Base-by-base conservation (phyloP, 1,140 invertebrate genomes). In the Pseudomyrmex sp. region DNA sequence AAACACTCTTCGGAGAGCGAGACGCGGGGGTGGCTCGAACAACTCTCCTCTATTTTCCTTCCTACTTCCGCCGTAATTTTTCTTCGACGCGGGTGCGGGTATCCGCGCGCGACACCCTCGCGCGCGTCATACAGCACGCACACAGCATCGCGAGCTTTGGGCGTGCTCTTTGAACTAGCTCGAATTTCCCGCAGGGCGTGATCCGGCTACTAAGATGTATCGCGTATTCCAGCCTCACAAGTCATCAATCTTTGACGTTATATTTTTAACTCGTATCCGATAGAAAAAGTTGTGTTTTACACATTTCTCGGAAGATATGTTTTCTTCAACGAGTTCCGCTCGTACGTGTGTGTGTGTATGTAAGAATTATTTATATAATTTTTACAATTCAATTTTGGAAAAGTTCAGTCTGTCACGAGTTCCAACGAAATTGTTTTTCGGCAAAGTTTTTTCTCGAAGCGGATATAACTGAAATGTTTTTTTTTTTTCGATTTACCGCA, bases 1-100 rank as follows among this genome's bases (percentile, higher is more conserved):
- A 93, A 93, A 93, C 91, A 92, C 91, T 93, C 89, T 79, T 79
- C 74, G 66, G 35, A 80, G 74, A 84, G 75, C 82, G 72, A 66
- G 75, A 44, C 52, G 68, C 35, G 26, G 59, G 44, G 62, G 48
- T 15, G 58, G 74, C 61, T 8, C 79, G 63, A 59, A 10, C 82
- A 62, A 66, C 84, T 76, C 80, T 86, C 65, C 74, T 63, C 61
- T 20, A 62, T 69, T 61, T 79, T 44, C 61, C 52, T 66, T 23
- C 35, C 62, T n/a, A 35, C 70, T 58, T 74, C 62, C 52, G 23
- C 35, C 77, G 76, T 79, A 80, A 80, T 80, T 54, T n/a, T 61
- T 70, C 66, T 70, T 23, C 72, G 76, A 72, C 76, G 69, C 20
- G n/a, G 9, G 23, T 18, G 18, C 0, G 23, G 26, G 35, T 72